Evolutionary conservation across 2,888 invertebrate genomes (phyloP), one percentile per base, ranked within the genome.

Genomic region (Morpho achilles): DNA sequence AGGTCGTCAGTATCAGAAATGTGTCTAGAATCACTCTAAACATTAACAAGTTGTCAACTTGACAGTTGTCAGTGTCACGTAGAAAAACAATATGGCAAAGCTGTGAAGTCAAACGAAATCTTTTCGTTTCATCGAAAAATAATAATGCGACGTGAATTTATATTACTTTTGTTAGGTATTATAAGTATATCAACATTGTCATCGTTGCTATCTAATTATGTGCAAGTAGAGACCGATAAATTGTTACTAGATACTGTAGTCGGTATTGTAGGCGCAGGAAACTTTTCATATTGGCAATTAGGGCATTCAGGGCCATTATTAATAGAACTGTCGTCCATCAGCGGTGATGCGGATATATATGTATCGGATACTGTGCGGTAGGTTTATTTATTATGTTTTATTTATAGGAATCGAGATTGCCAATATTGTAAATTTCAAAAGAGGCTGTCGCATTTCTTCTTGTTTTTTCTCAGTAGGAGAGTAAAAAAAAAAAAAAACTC

Each of bases 201-300:
- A 1, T 83, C 87, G 0, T 64, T 87, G 7, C 53, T 87, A 8
- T 76, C 82, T 0, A 75, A 74, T 47, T 83, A 78, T 66, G 76
- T 77, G 44, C 81, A 75, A 49, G 67, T 76, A 48, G 79, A 80
- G 47, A 62, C 69, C 0, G 81, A 86, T 59, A 84, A 82, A 75
- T 68, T 86, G 56, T 69, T 87, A 0, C 65, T 89, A 63, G 87
- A 89, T 60, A 84, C 84, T 0, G 88, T 89, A 0, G 72, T 75
- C 0, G 89, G 90, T 0, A 67, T 70, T 0, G 89, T 90, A 0
- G 84, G 85, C 0, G 86, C 86, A 1, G 90, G 90, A 0, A 89
- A 89, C 73, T 88, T 87, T 64, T 86, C 90, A 0, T 90, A 87
- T 58, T 90, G 89, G 90, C 87, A 88, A 69, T 69, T 87, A 7